Conservation (phyloP, 2,113 vertebrate genomes). For the Podilymbus podiceps region DNA sequence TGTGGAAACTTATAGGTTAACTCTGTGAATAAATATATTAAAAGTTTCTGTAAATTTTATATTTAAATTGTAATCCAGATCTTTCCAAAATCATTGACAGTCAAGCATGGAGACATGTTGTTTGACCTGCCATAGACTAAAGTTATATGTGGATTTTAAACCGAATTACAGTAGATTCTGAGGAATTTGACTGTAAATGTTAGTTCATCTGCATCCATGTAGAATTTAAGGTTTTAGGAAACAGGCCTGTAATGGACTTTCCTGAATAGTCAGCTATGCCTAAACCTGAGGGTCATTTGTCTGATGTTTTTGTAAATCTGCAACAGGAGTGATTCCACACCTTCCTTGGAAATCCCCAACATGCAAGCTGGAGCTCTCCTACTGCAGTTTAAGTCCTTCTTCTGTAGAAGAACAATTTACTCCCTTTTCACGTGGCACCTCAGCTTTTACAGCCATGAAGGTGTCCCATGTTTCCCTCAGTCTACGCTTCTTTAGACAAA, state of each 20-base stretch:
- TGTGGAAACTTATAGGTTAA: not conserved
- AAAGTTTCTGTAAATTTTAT: not conserved
- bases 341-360: not conserved
- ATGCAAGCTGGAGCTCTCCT: not conserved
- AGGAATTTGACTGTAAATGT: not conserved
- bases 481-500: not conserved
- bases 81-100: not conserved
- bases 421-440: not conserved
- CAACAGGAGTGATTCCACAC: not conserved
- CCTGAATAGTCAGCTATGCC: not conserved
- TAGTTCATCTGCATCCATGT: not conserved
- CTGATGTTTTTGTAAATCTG: not conserved
- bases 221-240: not conserved
- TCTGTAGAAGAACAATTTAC: not conserved
- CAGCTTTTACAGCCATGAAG: not conserved
- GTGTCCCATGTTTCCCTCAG: not conserved
- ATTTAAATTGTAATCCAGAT: not conserved
- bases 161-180: not conserved
- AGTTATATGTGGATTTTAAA: not conserved
- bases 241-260: not conserved
- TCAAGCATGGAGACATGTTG: not conserved
- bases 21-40: not conserved
- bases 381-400: not conserved
- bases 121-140: not conserved
- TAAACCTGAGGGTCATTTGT: not conserved